Percentiles rank a stretch among this genome's conserved stretches.
Conservation (phyloP, 2,888 invertebrate species). For the Xestia c-nigrum region DNA sequence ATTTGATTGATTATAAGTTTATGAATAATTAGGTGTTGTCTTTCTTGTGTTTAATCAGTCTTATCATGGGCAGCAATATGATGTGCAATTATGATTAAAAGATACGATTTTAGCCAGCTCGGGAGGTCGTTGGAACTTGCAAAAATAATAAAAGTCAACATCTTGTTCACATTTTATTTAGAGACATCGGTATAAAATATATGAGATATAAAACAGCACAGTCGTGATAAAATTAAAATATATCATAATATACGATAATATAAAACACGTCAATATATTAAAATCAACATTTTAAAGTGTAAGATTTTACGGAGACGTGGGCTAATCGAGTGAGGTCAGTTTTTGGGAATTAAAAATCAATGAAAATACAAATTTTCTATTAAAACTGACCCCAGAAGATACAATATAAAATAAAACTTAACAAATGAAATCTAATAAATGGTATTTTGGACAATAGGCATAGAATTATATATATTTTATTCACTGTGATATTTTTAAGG, state of each 20-base stretch:
- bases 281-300: conserved; percentile 66
- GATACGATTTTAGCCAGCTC: not conserved
- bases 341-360: conserved; percentile 36
- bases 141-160: conserved; percentile 55
- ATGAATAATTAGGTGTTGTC: not conserved
- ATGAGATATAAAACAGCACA: conserved; percentile 90
- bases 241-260: conserved; percentile 82
- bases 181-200: conserved; percentile 91
- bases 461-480: conserved; percentile 68
- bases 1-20: not conserved
- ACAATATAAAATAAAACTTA: conserved; percentile 48
- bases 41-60: conserved; percentile 4
- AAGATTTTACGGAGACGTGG: conserved; percentile 64
- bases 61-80: not conserved
- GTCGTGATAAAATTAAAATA: conserved; percentile 88
- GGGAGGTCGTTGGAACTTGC: not conserved
- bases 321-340: conserved; percentile 58
- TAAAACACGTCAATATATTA: conserved; percentile 67
- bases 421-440: conserved; percentile 48
- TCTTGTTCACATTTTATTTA: conserved; percentile 88
- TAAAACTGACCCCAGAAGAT: conserved; percentile 56
- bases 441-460: conserved; percentile 58
- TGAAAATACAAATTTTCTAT: conserved; percentile 22
- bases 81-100: not conserved
- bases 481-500: conserved; percentile 80